Percentiles rank a stretch among this genome's conserved stretches.
Evolutionary conservation across 2,113 vertebrate species (phyloP).

Genomic region (Gnathonemus echidnorhynchus): DNA sequence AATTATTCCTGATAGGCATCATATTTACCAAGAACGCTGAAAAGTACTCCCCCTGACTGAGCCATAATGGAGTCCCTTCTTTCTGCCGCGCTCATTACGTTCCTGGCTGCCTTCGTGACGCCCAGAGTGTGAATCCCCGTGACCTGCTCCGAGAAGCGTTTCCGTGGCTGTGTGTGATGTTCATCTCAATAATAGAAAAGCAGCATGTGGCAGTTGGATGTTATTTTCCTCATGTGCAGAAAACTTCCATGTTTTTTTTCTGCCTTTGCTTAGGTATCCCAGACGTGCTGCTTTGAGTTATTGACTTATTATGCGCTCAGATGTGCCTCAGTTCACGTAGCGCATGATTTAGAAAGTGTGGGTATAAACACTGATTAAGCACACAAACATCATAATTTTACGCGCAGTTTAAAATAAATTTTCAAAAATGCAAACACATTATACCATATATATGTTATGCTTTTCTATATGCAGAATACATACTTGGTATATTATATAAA

Average conservation of each 20-base stretch:
- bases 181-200: conserved; percentile 13
- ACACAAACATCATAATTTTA: neutral
- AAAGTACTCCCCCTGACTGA: neutral
- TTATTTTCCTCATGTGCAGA: neutral
- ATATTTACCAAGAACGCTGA: conserved; percentile 10
- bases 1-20: conserved; percentile 28
- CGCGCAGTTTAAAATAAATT: neutral
- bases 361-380: neutral
- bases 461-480: neutral
- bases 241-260: neutral
- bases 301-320: neutral
- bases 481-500: neutral
- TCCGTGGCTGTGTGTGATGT: neutral
- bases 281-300: neutral
- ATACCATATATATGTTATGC: neutral
- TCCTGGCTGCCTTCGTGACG: neutral
- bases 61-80: conserved; percentile 1
- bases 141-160: conserved; percentile 1
- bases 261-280: neutral
- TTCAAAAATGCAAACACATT: neutral
- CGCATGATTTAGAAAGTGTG: neutral
- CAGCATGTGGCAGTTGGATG: neutral
- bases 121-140: neutral
- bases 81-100: neutral
- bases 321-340: neutral